Percentiles rank a stretch among this genome's conserved stretches.
Conservation (phyloP, 2,113 vertebrate genomes). For the Protomyctophum bolini region DNA sequence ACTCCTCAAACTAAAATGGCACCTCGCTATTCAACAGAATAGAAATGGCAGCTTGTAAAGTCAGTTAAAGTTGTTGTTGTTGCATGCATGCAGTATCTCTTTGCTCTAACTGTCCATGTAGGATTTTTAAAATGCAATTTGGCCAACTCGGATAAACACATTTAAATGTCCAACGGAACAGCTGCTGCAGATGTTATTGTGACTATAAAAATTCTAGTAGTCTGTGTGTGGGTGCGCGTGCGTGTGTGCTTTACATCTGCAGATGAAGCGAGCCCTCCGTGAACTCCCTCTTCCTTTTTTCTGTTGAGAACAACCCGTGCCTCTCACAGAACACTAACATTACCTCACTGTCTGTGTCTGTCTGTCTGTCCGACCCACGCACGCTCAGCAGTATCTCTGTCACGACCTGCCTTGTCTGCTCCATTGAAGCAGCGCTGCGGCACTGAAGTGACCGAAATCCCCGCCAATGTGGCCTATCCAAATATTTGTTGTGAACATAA, state of each 20-base stretch:
- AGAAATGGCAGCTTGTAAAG: no score
- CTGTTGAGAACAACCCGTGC: background rate
- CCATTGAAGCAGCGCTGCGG: background rate
- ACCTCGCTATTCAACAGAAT: no score
- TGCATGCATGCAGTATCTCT: no score
- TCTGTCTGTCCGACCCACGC: no score
- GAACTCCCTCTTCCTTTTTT: background rate
- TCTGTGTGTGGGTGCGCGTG: background rate
- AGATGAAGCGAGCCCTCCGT: background rate
- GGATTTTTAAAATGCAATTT: background rate
- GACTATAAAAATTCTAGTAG: background rate
- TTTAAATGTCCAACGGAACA: background rate
- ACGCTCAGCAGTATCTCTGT: background rate
- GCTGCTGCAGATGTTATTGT: background rate
- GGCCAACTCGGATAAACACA: background rate
- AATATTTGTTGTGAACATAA: conserved; percentile 23
- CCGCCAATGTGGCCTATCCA: conserved; percentile 7
- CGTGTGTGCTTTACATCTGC: background rate
- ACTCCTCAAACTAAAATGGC: no score
- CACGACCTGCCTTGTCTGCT: background rate
- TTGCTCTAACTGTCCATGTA: background rate
- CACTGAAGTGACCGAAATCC: background rate
- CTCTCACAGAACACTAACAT: conserved; percentile 3
- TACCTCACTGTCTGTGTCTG: background rate
- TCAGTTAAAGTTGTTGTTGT: no score